These are phyloP conservation scores for Schizopygopsis malacanthus DNA, from an alignment of 2,797 vertebrate genomes.

Conservation along the genomic window DNA sequence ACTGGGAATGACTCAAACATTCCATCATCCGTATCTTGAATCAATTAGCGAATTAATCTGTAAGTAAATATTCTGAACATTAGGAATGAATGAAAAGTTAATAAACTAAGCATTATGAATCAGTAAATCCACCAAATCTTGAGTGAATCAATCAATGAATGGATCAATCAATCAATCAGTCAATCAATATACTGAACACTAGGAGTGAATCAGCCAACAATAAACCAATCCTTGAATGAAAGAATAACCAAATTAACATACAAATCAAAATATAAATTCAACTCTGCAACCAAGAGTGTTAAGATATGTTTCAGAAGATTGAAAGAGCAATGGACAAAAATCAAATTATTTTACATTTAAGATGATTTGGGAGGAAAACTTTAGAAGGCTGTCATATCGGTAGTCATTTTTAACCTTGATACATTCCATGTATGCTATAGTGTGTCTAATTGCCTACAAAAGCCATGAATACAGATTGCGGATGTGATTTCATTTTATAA, in stretches of 20 bases:
- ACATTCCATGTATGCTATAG: neutral
- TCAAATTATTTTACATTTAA: neutral
- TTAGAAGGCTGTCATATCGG: neutral
- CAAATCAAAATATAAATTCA: neutral
- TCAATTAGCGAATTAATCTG: neutral
- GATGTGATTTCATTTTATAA: constrained; percentile 10
- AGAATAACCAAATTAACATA: neutral
- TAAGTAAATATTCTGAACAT: too few species aligned
- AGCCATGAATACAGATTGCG: neutral
- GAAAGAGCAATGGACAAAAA: neutral
- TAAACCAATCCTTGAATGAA: neutral
- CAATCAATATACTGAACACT: neutral
- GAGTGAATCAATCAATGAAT: neutral
- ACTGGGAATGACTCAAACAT: neutral
- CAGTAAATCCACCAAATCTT: neutral
- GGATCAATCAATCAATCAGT: neutral
- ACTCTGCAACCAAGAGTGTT: neutral
- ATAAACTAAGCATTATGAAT: too few species aligned
- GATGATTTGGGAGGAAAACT: neutral
- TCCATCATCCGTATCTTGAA: neutral
- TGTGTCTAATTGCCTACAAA: neutral
- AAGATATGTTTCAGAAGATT: neutral
- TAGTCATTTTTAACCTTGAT: neutral
- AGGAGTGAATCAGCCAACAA: neutral
- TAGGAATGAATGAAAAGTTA: too few species aligned